Conservation (phyloP, 1,140 invertebrate genomes). For the Helicoverpa armigera region DNA sequence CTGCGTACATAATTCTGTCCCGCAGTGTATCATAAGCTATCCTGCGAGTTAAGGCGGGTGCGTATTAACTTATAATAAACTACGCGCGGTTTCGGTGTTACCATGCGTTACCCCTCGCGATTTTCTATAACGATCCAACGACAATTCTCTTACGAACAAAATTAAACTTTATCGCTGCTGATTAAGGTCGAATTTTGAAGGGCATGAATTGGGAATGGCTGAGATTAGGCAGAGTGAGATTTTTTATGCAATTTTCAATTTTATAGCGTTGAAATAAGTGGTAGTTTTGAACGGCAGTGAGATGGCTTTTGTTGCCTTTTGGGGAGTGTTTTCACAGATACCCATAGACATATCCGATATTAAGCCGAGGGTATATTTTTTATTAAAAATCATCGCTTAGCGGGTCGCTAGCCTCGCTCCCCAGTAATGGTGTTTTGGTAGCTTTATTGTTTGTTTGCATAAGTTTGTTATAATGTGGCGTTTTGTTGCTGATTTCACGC, state of each 20-base stretch:
- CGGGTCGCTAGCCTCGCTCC: conserved; percentile 43
- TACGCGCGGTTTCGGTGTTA: conserved; percentile 74
- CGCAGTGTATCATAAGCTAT: conserved; percentile 55
- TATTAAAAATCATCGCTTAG: conserved; percentile 83
- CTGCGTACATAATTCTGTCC: conserved; percentile 12
- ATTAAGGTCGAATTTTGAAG: neutral
- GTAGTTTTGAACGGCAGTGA: conserved; percentile 34
- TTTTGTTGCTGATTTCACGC: conserved; percentile 47
- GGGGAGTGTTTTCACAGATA: conserved; percentile 49
- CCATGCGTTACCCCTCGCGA: conserved; percentile 66
- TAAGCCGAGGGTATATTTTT: conserved; percentile 76
- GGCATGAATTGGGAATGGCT: neutral
- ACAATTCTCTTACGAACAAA: neutral
- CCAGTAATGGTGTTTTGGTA: conserved; percentile 70
- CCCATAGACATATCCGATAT: conserved; percentile 74
- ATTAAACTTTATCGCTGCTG: neutral
- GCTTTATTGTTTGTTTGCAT: conserved; percentile 68
- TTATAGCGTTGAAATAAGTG: conserved; percentile 25
- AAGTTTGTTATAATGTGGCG: conserved; percentile 32
- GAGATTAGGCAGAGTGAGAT: neutral
- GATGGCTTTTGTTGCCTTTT: conserved; percentile 15
- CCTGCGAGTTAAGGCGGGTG: conserved; percentile 62
- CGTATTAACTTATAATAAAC: conserved; percentile 85
- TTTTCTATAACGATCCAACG: conserved; percentile 51
- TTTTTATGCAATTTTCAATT: conserved; percentile 41